Conservation (phyloP, 2,888 invertebrate genomes). For the Spialia ferax region DNA sequence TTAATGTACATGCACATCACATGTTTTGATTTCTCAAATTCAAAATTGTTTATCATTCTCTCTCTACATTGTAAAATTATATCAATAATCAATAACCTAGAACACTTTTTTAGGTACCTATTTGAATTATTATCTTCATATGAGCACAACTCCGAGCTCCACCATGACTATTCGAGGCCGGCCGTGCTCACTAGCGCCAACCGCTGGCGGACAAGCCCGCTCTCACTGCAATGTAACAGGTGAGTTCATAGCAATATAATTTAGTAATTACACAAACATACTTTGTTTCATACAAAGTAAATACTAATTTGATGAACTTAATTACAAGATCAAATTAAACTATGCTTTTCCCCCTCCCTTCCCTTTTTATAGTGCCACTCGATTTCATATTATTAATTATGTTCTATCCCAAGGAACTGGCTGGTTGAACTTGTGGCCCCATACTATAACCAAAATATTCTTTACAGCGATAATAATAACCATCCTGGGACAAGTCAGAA, state of each 20-base stretch:
- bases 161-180: constrained; percentile 69
- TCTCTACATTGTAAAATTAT: background rate
- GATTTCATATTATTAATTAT: too few relatives aligned
- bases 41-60: too few relatives aligned
- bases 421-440: too few relatives aligned
- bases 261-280: too few relatives aligned
- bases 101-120: constrained; percentile 76
- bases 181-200: constrained; percentile 56
- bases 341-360: too few relatives aligned
- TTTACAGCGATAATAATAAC: constrained; percentile 51
- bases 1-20: too few relatives aligned
- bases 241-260: background rate
- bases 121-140: constrained; percentile 92
- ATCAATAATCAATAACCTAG: background rate
- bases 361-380: too few relatives aligned
- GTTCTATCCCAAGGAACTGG: too few relatives aligned
- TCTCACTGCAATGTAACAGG: constrained; percentile 37
- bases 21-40: too few relatives aligned
- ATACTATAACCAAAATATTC: background rate
- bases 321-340: too few relatives aligned
- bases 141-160: constrained; percentile 65
- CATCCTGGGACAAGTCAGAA: constrained; percentile 54
- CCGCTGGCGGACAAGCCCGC: constrained; percentile 52
- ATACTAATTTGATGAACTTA: background rate
- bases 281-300: too few relatives aligned